phyloP scores from a whole-genome alignment of 2,797 vertebrate species.

The Emys orbicularis region DNA sequence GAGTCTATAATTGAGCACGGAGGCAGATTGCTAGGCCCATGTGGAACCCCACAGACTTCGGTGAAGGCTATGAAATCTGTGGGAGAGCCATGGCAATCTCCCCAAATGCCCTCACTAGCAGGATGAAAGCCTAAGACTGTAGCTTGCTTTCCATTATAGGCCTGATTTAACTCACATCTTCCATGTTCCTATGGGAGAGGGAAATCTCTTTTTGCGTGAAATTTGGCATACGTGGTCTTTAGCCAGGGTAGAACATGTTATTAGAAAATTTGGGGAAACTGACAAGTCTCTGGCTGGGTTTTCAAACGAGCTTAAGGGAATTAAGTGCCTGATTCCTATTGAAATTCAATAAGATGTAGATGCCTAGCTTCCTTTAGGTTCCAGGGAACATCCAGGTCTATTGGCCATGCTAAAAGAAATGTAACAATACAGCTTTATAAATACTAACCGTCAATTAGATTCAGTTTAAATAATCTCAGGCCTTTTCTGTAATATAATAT shows the following conservation, averaged over 20 bases:
- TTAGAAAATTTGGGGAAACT: neutral
- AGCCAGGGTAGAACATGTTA: neutral
- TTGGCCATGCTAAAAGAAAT: neutral
- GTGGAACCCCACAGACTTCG: neutral
- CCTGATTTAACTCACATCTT: fast-evolving
- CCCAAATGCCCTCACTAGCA: neutral
- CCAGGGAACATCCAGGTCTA: neutral
- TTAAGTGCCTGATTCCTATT: neutral
- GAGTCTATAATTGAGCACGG: neutral
- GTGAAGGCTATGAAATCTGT: fast-evolving
- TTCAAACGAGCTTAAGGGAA: neutral
- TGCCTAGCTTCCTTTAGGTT: neutral
- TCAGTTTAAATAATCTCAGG: neutral
- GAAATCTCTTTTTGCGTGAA: neutral
- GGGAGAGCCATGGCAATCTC: neutral
- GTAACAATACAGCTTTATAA: constrained; percentile 1
- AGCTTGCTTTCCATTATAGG: fast-evolving
- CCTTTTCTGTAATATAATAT: neutral
- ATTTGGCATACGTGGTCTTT: neutral
- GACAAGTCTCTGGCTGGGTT: neutral
- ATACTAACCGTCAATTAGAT: neutral
- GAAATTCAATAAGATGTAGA: neutral
- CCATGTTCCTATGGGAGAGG: fast-evolving
- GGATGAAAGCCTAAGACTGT: neutral
- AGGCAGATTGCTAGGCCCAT: neutral